Percentiles rank a stretch among this genome's conserved stretches.
Evolutionary conservation across 1,140 invertebrate species (phyloP).

Genomic region (Tetragnatha versicolor): DNA sequence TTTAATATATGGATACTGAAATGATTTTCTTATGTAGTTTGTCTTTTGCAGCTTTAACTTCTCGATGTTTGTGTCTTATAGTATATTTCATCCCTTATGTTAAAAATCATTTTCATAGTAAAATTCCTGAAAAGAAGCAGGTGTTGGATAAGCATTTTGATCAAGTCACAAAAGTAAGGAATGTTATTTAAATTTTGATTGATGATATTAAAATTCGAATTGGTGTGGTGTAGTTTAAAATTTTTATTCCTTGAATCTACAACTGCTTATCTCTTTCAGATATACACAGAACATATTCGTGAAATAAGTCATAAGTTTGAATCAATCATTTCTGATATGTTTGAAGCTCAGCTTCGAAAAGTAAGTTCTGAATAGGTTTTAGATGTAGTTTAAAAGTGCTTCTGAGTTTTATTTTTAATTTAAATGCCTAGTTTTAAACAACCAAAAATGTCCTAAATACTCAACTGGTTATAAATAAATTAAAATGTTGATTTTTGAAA

Average conservation of each 20-base stretch:
- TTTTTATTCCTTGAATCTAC: conserved; percentile 30
- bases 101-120: conserved; percentile 65
- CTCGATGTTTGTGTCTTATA: conserved; percentile 80
- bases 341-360: conserved; percentile 75
- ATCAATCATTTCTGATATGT: conserved; percentile 83
- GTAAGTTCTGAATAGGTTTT: conserved; percentile 1
- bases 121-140: conserved; percentile 63
- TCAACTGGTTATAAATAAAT: neutral
- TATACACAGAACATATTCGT: conserved; percentile 86
- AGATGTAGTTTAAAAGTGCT: neutral
- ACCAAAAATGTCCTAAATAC: neutral
- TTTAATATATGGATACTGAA: neutral
- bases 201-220: neutral
- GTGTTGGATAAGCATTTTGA: conserved; percentile 68
- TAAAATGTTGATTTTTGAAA: neutral
- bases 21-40: neutral
- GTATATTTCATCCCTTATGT: conserved; percentile 67
- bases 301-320: conserved; percentile 93
- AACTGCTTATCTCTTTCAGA: conserved; percentile 69
- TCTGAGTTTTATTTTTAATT: neutral
- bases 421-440: neutral
- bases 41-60: conserved; percentile 76
- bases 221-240: neutral
- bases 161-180: conserved; percentile 65
- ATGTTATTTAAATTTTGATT: conserved; percentile 51